Evolutionary conservation across 2,113 vertebrate genomes (phyloP).

Genomic region (Tretioscincus oriximinensis): DNA sequence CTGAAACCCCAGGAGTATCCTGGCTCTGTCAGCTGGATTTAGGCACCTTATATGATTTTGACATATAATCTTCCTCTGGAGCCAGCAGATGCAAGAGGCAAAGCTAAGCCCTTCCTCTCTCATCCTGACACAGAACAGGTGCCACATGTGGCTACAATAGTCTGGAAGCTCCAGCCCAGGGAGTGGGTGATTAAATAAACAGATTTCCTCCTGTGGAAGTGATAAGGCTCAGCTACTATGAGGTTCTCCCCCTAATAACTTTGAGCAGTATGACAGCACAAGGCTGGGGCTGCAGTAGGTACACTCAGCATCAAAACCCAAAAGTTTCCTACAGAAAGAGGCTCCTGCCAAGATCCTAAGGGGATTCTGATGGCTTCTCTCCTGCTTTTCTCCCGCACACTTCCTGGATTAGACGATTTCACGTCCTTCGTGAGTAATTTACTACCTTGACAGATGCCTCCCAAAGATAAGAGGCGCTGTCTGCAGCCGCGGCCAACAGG

Average conservation of each 20-base stretch:
- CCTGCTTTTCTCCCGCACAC: background rate
- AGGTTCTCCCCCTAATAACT: background rate
- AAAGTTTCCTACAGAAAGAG: background rate
- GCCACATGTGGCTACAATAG: background rate
- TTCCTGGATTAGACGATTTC: background rate
- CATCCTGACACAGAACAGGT: conserved; percentile 4
- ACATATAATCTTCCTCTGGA: background rate
- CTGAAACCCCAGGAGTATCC: background rate
- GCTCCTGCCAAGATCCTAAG: background rate
- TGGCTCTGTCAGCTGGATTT: conserved; percentile 14
- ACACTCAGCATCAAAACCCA: no score
- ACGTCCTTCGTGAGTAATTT: background rate
- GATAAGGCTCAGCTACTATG: no score
- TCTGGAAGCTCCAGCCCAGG: background rate
- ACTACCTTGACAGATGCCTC: background rate
- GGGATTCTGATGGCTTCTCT: background rate
- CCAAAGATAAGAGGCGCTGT: background rate
- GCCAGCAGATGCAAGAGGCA: background rate
- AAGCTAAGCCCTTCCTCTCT: background rate
- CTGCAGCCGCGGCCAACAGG: background rate
- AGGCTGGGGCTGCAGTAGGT: background rate
- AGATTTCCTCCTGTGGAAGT: background rate
- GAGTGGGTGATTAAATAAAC: background rate
- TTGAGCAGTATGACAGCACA: background rate
- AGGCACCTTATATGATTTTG: background rate